Evolutionary conservation across 2,797 vertebrate species (phyloP).

Genomic region (Hyperoplus immaculatus): DNA sequence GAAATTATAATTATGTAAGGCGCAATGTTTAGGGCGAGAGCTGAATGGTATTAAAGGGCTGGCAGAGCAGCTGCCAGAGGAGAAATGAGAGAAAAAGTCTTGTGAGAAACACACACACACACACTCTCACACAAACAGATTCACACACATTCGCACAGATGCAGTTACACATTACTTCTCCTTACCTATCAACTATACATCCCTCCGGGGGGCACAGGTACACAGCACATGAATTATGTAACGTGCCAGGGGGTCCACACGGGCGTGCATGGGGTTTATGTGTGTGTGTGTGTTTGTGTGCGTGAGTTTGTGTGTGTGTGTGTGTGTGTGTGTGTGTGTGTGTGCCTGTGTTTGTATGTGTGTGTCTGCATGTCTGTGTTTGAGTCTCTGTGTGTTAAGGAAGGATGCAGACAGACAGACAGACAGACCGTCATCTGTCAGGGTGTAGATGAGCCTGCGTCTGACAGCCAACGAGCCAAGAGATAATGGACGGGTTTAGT

Average conservation of each 20-base stretch:
- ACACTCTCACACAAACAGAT: not conserved
- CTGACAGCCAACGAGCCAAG: constrained; percentile 70
- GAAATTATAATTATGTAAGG: constrained; percentile 63
- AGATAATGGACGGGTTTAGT: constrained; percentile 80
- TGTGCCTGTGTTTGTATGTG: not conserved
- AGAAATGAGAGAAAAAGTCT: constrained; percentile 37
- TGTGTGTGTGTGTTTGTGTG: constrained; percentile 9
- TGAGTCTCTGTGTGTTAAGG: not conserved
- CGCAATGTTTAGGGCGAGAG: constrained; percentile 47
- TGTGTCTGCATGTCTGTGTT: not conserved
- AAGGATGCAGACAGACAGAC: constrained; percentile 32
- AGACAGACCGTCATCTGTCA: constrained; percentile 70
- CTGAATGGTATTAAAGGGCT: constrained; percentile 57
- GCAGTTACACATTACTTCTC: constrained; percentile 1
- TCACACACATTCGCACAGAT: too few relatives aligned
- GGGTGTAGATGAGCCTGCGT: constrained; percentile 64
- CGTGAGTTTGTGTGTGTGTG: not conserved
- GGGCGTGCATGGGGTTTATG: not conserved
- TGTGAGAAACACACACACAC: not conserved
- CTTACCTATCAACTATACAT: constrained; percentile 55
- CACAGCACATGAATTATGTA: constrained; percentile 65
- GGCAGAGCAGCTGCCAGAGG: constrained; percentile 52
- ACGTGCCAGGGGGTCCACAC: constrained; percentile 37
- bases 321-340: not conserved
- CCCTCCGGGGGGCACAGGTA: constrained; percentile 51